Percentiles rank a stretch among this genome's conserved stretches.
These are phyloP conservation scores for Epistrophella euchroma DNA, from an alignment of 2,888 invertebrate species.

Conservation along the genomic window DNA sequence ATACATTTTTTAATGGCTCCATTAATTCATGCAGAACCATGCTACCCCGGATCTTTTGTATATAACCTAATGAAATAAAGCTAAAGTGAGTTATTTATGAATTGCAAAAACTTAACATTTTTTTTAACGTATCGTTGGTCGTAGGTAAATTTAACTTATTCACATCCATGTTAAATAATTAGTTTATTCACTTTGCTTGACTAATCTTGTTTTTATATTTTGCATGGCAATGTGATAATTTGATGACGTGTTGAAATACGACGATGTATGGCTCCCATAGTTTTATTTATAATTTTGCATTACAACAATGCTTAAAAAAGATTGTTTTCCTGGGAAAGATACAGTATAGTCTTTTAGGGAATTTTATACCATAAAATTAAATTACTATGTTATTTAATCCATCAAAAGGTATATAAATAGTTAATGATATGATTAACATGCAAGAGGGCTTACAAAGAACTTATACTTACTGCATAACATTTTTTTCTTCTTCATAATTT, in stretches of 20 bases:
- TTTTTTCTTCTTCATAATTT: not conserved
- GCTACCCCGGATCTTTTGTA: not conserved
- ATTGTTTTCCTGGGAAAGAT: conserved; percentile 8
- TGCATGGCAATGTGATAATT: conserved; percentile 35
- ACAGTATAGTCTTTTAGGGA: not conserved
- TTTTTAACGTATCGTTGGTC: not conserved
- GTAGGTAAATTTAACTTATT: not conserved
- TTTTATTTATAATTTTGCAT: conserved; percentile 6
- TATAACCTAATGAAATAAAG: not conserved
- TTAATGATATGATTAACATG: conserved; percentile 20
- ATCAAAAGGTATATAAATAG: conserved; percentile 16
- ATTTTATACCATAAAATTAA: conserved; percentile 2
- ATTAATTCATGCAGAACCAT: not conserved
- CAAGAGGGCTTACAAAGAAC: not conserved
- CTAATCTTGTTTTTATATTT: not conserved
- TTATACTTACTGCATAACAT: not conserved
- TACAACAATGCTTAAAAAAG: conserved; percentile 6
- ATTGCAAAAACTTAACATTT: conserved; percentile 3
- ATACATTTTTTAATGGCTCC: conserved; percentile 1
- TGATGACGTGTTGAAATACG: conserved; percentile 54
- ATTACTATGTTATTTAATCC: conserved; percentile 7
- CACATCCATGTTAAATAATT: conserved; percentile 17
- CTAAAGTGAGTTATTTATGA: conserved; percentile 9
- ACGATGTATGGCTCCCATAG: conserved; percentile 16
- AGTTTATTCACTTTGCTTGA: conserved; percentile 1